Conservation (phyloP, 2,113 vertebrate species). For the Panthera tigris region DNA sequence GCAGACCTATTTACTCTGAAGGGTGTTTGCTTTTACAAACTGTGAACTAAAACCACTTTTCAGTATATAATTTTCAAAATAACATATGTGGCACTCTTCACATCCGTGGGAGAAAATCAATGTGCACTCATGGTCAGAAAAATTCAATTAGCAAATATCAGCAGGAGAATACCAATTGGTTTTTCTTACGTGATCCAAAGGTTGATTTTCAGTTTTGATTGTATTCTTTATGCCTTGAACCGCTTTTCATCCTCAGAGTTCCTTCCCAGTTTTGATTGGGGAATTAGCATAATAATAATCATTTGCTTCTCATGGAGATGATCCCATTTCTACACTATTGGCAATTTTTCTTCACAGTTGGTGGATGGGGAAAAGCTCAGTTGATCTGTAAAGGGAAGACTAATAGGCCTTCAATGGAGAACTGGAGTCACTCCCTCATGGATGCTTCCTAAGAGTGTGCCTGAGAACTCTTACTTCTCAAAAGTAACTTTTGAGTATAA, state of each 20-base stretch:
- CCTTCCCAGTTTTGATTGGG: background rate
- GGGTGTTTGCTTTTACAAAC: background rate
- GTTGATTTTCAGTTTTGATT: background rate
- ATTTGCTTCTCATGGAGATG: background rate
- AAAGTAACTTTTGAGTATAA: background rate
- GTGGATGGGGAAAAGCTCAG: background rate
- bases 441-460: background rate
- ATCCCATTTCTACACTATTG: background rate
- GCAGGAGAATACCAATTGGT: background rate
- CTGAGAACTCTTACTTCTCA: background rate
- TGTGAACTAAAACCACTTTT: background rate
- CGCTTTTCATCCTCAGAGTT: background rate
- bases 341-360: background rate
- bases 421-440: background rate
- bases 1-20: constrained; percentile 14
- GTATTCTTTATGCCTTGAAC: background rate
- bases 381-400: background rate
- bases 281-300: background rate
- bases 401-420: background rate
- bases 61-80: constrained; percentile 42
- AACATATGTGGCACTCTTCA: background rate
- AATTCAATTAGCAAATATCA: constrained; percentile 13
- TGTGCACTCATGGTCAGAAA: background rate
- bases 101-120: constrained; percentile 1
- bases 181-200: background rate